Evolutionary conservation across 2,888 invertebrate species (phyloP).

Genomic region (Callimorpha dominula): DNA sequence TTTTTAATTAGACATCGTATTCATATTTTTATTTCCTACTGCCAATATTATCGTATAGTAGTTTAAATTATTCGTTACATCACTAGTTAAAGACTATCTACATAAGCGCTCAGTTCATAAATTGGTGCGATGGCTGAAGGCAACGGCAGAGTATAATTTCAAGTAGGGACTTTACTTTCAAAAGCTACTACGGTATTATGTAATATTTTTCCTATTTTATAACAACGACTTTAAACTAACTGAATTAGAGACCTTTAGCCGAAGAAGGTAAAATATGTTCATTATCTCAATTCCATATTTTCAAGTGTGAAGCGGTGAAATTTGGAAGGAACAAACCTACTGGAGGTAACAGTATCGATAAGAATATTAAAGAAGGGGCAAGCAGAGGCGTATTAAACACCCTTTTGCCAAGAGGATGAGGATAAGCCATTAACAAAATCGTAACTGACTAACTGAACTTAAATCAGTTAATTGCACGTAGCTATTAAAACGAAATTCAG

Average conservation of each 20-base stretch:
- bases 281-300: too few relatives aligned
- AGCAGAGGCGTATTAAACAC: too few relatives aligned
- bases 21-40: neutral
- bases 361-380: too few relatives aligned
- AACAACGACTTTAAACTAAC: constrained; percentile 2
- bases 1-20: neutral
- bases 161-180: constrained; percentile 22
- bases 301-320: too few relatives aligned
- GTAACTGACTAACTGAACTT: too few relatives aligned
- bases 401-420: too few relatives aligned
- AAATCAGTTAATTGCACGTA: too few relatives aligned
- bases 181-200: constrained; percentile 26
- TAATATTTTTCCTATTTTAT: constrained; percentile 14
- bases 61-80: constrained; percentile 8
- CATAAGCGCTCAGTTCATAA: constrained; percentile 26
- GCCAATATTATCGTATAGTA: neutral
- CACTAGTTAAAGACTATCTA: constrained; percentile 9
- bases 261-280: too few relatives aligned
- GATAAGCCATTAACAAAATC: too few relatives aligned
- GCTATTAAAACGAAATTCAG: too few relatives aligned
- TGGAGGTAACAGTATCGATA: too few relatives aligned
- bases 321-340: too few relatives aligned
- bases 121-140: constrained; percentile 33
- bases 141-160: constrained; percentile 35
- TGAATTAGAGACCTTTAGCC: neutral